Evolutionary conservation across 2,113 vertebrate species (phyloP).

Genomic region (Zosterops lateralis): DNA sequence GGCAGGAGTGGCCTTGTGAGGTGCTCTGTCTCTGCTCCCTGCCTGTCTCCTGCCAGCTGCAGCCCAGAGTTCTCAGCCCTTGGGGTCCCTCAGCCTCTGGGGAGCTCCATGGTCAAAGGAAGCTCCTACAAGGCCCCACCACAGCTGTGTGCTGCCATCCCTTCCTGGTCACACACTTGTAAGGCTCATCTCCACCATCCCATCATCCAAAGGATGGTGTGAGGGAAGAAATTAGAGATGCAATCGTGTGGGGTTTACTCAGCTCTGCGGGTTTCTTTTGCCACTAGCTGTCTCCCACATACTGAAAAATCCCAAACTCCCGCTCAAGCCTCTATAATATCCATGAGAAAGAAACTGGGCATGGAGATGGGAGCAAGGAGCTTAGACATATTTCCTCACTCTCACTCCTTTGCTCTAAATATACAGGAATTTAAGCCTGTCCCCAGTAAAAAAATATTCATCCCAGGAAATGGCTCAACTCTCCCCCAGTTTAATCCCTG

Average conservation of each 20-base stretch:
- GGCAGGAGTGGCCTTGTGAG: neutral
- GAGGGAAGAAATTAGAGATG: neutral
- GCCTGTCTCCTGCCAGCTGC: neutral
- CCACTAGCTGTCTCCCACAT: neutral
- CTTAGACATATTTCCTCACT: conserved; percentile 11
- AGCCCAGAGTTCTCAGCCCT: neutral
- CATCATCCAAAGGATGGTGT: accelerated
- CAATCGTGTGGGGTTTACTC: neutral
- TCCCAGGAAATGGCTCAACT: neutral
- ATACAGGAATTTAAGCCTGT: conserved; percentile 2
- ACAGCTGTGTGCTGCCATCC: accelerated
- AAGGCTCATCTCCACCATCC: neutral
- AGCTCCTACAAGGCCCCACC: too few relatives aligned
- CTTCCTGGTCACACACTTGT: accelerated
- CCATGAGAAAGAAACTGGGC: neutral
- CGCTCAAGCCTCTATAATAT: neutral
- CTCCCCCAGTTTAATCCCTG: neutral
- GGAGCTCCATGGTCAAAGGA: neutral
- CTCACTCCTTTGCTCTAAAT: conserved; percentile 30
- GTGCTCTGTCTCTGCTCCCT: neutral
- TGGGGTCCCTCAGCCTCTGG: accelerated
- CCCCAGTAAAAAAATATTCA: neutral
- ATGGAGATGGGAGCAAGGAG: neutral
- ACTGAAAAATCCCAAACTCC: conserved; percentile 1
- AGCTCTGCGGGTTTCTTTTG: neutral